Evolutionary conservation across 2,113 vertebrate species (phyloP).

Genomic region (Podarcis raffonei): DNA sequence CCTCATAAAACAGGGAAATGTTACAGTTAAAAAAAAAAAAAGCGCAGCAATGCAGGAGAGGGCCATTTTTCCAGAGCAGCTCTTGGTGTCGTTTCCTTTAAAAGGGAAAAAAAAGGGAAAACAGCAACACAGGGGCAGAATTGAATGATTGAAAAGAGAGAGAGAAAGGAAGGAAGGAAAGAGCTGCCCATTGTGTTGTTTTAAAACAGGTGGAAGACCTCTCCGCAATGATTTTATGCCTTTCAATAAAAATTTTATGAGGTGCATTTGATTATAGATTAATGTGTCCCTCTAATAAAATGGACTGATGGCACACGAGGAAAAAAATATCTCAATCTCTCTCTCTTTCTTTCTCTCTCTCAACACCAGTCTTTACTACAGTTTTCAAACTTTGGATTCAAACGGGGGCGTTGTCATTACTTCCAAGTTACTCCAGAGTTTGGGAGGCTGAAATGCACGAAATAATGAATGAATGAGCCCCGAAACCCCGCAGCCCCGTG

Average conservation of each 20-base stretch:
- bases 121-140: neutral
- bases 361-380: neutral
- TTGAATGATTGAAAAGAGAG: constrained; percentile 37
- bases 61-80: constrained; percentile 63
- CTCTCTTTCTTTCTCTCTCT: constrained; percentile 28
- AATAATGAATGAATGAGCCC: neutral
- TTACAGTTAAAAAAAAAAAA: constrained; percentile 61
- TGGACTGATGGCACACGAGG: constrained; percentile 71
- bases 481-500: neutral
- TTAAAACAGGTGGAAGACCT: constrained; percentile 88
- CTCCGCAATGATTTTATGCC: constrained; percentile 93
- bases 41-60: constrained; percentile 47
- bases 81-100: constrained; percentile 26
- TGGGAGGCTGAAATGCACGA: too few species aligned
- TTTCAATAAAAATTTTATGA: constrained; percentile 99
- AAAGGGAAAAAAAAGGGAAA: constrained; percentile 27
- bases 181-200: constrained; percentile 74
- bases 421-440: neutral
- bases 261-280: constrained; percentile 98
- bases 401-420: neutral
- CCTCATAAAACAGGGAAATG: constrained; percentile 68
- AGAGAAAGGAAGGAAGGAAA: neutral
- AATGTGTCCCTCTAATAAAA: constrained; percentile 96
- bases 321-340: constrained; percentile 74
- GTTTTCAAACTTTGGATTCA: neutral